Base-by-base conservation (phyloP, 2,888 invertebrate species). In the Harmothoe impar region DNA sequence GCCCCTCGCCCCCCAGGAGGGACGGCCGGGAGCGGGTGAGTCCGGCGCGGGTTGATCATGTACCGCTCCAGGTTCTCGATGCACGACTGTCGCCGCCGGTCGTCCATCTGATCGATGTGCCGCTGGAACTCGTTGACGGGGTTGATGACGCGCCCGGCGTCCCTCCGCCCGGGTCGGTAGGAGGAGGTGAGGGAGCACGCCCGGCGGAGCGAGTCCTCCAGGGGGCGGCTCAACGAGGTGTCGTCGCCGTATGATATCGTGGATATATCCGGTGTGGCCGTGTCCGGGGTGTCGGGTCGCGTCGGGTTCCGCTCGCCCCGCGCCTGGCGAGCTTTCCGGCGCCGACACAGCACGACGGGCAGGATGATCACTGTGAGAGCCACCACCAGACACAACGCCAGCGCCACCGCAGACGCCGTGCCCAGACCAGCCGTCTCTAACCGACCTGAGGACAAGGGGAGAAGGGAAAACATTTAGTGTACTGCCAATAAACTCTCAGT, bases 91-190 rank as follows among this genome's bases (percentile, higher is more conserved):
- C 86, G 20, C 10, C 54, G 56, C 52, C 31, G 56, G 29, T 86
- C 86, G 54, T 86, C 86, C 86, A 86, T 86, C 29, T 86, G 86
- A 0, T 86, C 86, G 31, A 86, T 86, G 12, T 56, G 86, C 17
- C 56, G 86, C 31, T 86, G 86, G 54, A 86, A 56, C 86, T 52
- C 86, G 33, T 86, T 86, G 25, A 86, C 86, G n/a, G 86, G 86
- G 56, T 56, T 86, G 12, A 86, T 52, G 3, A 86, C 10, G 0
- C 86, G 52, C 29, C 29, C 52, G 33, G n/a, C 78, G n/a, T 86
- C 86, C 1, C 86, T 23, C 29, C 86, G 52, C 23, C 86, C 86
- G 17, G 86, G 86, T 20, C 86, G 52, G 86, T 86, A 86, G 17
- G 86, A 52, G 23, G 81, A 81, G 20, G 81, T 23, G 20, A 17